phyloP scores from a whole-genome alignment of 2,113 vertebrate species.

The Hucho hucho region DNA sequence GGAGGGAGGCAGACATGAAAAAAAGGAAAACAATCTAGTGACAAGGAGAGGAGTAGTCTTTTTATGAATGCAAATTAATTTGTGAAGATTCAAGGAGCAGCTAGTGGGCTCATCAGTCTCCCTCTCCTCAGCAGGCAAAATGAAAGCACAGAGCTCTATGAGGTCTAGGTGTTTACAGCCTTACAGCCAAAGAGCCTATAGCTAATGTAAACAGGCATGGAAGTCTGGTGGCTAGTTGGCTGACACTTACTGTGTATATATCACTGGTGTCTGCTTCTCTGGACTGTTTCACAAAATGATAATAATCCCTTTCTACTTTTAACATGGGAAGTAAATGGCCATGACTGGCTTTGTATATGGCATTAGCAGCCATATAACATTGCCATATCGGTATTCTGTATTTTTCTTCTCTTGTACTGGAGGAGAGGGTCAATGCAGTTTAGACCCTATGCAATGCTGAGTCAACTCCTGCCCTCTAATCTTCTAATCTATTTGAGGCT shows the following conservation, averaged over 20 bases:
- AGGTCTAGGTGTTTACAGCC: constrained; percentile 65
- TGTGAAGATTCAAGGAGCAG: constrained; percentile 86
- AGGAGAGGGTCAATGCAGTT: constrained; percentile 79
- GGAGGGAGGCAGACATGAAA: constrained; percentile 80
- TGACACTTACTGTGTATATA: constrained; percentile 49
- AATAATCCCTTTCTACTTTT: constrained; percentile 41
- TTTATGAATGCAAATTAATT: constrained; percentile 99
- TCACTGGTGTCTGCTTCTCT: constrained; percentile 60
- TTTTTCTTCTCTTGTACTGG: not conserved
- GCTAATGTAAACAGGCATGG: constrained; percentile 65
- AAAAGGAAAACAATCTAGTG: constrained; percentile 88
- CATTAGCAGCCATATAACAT: constrained; percentile 56
- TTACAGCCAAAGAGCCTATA: constrained; percentile 52
- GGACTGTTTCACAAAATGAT: constrained; percentile 40
- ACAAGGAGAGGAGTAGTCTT: constrained; percentile 98
- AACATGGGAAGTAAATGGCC: constrained; percentile 48
- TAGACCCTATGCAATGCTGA: constrained; percentile 85
- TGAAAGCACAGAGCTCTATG: constrained; percentile 65
- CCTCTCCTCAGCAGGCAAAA: constrained; percentile 58
- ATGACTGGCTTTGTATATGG: constrained; percentile 10
- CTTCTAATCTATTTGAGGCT: constrained; percentile 74
- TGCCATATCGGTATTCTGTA: not conserved
- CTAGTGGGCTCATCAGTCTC: constrained; percentile 72
- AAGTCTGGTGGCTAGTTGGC: constrained; percentile 63
- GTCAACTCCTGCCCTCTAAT: constrained; percentile 78